Evolutionary conservation across 2,888 invertebrate species (phyloP).

Genomic region (Parnassius apollo): DNA sequence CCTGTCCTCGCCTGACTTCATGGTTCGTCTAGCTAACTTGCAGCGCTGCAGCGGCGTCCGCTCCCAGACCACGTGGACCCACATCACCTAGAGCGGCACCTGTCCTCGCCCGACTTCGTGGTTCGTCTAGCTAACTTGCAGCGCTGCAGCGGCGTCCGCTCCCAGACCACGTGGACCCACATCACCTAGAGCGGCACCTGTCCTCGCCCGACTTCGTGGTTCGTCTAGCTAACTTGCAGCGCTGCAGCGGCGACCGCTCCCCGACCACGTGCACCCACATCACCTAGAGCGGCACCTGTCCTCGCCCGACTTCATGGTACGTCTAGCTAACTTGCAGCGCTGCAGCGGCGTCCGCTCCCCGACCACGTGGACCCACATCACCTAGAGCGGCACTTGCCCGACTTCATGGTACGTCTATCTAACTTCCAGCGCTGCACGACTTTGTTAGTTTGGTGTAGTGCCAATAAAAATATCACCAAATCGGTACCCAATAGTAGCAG

Average conservation of each 20-base stretch:
- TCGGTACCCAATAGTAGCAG: too few relatives aligned
- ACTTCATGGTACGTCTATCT: constrained; percentile 83
- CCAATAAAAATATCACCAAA: too few relatives aligned
- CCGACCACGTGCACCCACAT: too few relatives aligned
- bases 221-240: constrained; percentile 28
- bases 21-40: constrained; percentile 88
- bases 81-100: background rate
- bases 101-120: constrained; percentile 87
- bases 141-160: background rate
- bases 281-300: background rate
- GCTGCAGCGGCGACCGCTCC: background rate
- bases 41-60: background rate
- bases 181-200: background rate
- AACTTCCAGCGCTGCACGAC: background rate
- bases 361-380: too few relatives aligned
- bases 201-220: background rate
- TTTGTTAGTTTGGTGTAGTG: too few relatives aligned
- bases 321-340: background rate
- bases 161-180: too few relatives aligned
- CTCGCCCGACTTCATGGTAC: constrained; percentile 82
- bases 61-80: background rate
- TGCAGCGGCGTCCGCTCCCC: background rate
- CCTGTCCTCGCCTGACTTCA: constrained; percentile 78
- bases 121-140: constrained; percentile 83
- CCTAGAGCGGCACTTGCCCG: constrained; percentile 73